Percentiles rank a stretch among this genome's conserved stretches.
These are phyloP conservation scores for Leucoma salicis DNA, from an alignment of 2,888 invertebrate species.

Conservation along the genomic window DNA sequence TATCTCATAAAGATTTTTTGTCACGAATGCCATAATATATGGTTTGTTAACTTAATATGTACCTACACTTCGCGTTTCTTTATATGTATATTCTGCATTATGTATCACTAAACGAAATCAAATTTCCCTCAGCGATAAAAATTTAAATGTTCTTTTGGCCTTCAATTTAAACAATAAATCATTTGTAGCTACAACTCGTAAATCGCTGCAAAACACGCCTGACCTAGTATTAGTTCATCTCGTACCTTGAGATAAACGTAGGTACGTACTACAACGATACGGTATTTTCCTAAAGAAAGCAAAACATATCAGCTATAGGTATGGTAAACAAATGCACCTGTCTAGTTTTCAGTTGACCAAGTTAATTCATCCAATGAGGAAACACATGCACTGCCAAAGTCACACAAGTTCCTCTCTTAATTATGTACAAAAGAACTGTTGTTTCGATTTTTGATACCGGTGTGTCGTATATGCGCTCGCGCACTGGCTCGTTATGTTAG, in stretches of 20 bases:
- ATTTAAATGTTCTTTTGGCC: constrained; percentile 3
- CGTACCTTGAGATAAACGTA: constrained; percentile 24
- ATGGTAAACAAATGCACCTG: constrained; percentile 72
- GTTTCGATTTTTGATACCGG: constrained; percentile 27
- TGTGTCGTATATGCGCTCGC: constrained; percentile 67
- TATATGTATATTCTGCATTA: constrained; percentile 9
- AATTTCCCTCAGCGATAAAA: constrained; percentile 18
- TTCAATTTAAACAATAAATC: constrained; percentile 7
- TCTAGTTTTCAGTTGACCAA: constrained; percentile 56
- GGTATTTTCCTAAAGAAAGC: constrained; percentile 26
- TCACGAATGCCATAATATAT: constrained; percentile 10
- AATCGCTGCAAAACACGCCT: constrained; percentile 14
- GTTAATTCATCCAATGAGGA: constrained; percentile 50
- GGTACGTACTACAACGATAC: constrained; percentile 3
- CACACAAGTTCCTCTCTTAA: constrained; percentile 50
- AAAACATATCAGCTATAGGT: constrained; percentile 37
- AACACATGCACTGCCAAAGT: constrained; percentile 59
- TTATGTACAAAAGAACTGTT: constrained; percentile 40
- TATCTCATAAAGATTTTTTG: constrained; percentile 7
- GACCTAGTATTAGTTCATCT: constrained; percentile 21
- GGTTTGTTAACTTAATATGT: constrained; percentile 7
- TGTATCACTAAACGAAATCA: constrained; percentile 4
- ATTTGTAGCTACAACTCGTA: background rate
- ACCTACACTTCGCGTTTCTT: constrained; percentile 2
- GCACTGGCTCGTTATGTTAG: constrained; percentile 50